Conservation (phyloP, 2,113 vertebrate genomes). For the Neopipo cinnamomea region DNA sequence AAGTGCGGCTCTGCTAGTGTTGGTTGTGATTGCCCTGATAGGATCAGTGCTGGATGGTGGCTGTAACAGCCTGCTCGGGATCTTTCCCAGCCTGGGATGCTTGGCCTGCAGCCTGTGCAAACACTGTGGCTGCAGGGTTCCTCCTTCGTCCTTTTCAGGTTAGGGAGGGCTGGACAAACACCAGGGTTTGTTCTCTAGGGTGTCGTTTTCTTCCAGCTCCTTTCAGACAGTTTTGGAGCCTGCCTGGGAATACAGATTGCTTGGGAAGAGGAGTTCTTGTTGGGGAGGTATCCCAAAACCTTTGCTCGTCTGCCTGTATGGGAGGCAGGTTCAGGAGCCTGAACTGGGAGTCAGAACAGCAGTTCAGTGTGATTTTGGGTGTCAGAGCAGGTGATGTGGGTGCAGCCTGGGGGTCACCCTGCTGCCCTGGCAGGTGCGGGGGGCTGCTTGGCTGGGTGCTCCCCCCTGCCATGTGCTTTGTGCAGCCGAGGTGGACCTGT, state of each 20-base stretch:
- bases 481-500: accelerated
- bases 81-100: neutral
- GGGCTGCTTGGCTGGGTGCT: neutral
- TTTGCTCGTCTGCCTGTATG: accelerated
- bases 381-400: neutral
- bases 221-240: neutral
- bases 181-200: neutral
- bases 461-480: neutral
- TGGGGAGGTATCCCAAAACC: neutral
- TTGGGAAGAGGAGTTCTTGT: neutral
- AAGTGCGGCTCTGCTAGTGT: neutral
- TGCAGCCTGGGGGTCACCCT: neutral
- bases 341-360: neutral
- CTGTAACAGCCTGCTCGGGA: neutral
- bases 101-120: neutral
- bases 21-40: neutral
- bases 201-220: neutral
- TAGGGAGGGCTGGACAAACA: neutral
- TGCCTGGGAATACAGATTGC: neutral
- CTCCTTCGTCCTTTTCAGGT: neutral
- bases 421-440: neutral
- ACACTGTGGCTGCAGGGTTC: neutral
- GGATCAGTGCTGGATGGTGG: neutral
- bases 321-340: neutral
- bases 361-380: neutral